Base-by-base conservation (phyloP, 1,140 invertebrate species). In the Diorhabda carinulata region DNA sequence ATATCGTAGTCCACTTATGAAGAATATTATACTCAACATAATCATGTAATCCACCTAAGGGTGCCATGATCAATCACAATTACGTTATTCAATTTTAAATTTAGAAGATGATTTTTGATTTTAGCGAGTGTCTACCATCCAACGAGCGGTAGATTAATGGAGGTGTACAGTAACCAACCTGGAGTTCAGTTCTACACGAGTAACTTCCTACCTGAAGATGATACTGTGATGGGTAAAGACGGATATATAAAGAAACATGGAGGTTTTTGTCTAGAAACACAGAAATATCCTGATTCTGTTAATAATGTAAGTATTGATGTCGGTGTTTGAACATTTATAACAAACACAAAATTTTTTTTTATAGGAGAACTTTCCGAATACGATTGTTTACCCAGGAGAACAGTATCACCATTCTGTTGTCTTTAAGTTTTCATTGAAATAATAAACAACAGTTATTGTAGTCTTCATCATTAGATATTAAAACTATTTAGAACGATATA, bases 171-270 rank as follows among this genome's bases (percentile, higher is more conserved):
- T 7, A 89, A 95, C 80, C 94, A 97, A 78, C 93, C 94, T 0
- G 95, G 94, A 5, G 86, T 97, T 6, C 94, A 97, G 77, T 90
- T 98, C 73, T 98, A 98, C 78, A 97, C 95, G 0, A 82, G 86
- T 0, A 92, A 95, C 78, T 91, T 85, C 77, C 80, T 97, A 2
- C 91, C 91, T 0, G 81, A 82, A 44, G 70, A 68, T 43, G 65
- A 72, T 6, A 63, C 63, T 45, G 67, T 75, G 25, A 61, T 52
- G 10, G 95, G 94, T 3, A 96, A 96, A 82, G 80, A 81, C 2
- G 88, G 88, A 7, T 82, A 82, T 0, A 76, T 79, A 0, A 85
- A 85, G 8, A 88, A 89, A 72, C 93, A 96, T 73, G 90, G 89
- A 1, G 92, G 89, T 2, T 90, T 98, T 71, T 96, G 93, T 78